Percentiles rank a stretch among this genome's conserved stretches.
phyloP scores from a whole-genome alignment of 2,888 invertebrate genomes.

The Brachylomia viminalis region DNA sequence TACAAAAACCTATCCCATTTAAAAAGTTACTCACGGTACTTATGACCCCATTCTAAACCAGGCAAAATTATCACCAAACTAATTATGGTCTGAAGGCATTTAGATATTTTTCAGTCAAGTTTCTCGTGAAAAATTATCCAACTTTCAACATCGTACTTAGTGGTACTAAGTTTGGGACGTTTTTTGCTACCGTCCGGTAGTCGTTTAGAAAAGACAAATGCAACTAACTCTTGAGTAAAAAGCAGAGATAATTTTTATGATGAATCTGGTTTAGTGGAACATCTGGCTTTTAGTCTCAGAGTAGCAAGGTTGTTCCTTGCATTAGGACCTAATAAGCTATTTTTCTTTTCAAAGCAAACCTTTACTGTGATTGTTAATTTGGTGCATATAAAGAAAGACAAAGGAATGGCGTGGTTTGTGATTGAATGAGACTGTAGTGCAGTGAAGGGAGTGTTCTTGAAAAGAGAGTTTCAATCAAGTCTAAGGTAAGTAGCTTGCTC shows the following conservation, averaged over 20 bases:
- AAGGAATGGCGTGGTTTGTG: not conserved
- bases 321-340: constrained; percentile 4
- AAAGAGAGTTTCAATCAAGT: not conserved
- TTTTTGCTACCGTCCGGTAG: constrained; percentile 45
- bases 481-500: not conserved
- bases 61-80: not conserved
- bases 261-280: constrained; percentile 19
- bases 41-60: not conserved
- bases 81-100: constrained; percentile 19
- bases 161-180: constrained; percentile 19
- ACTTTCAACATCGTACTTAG: constrained; percentile 49
- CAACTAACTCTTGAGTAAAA: constrained; percentile 43
- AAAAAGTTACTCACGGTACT: not conserved
- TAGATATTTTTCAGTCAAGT: constrained; percentile 26
- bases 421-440: not conserved
- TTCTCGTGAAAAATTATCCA: constrained; percentile 12
- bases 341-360: not conserved
- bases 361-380: not conserved
- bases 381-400: not conserved
- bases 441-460: not conserved
- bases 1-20: constrained; percentile 18
- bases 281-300: constrained; percentile 30
- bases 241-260: constrained; percentile 52
- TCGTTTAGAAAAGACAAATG: constrained; percentile 55
- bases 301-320: constrained; percentile 6